Base-by-base conservation (phyloP, 2,888 invertebrate species). In the Scrobipalpa atriplicella region DNA sequence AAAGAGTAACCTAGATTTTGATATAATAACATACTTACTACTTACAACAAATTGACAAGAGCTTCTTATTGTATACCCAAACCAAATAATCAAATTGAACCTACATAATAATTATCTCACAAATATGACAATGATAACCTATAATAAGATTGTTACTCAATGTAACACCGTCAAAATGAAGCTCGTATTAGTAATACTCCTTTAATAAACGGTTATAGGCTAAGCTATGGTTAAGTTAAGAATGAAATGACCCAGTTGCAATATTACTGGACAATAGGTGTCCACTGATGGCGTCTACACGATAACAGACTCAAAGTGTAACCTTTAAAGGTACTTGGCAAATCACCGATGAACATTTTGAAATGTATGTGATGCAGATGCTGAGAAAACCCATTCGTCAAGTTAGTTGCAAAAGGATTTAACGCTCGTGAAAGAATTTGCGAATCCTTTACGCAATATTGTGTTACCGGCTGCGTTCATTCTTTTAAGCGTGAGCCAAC, bases 181-280 rank as follows among this genome's bases (percentile, higher is more conserved):
- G 6, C 9, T n/a, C 47, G 16, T 5, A 56, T 21, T 29, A 56
- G 13, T 56, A 56, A 56, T 6, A 56, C 21, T 3, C 52, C 16
- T 38, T 18, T 19, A 21, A 29, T 47, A 16, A 21, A 47, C 47
- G n/a, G 47, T 21, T 13, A 56, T 8, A 18, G 19, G 13, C 8
- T 52, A 52, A 19, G 19, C 19, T 21, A 21, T 52, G 52, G 52
- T 13, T 10, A 21, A 52, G 10, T 11, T 29, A 2, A 47, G 47
- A 47, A 16, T 56, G 54, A 56, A 21, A 13, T 56, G 54, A 21
- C 54, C 54, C 29, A 21, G 54, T 21, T 21, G 8, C 10, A 13
- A 13, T 11, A 11, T n/a, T n/a, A 13, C 29, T 21, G 54, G 54
- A 56, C 54, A 56, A 56, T 56, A 56, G 54, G 21, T 29, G 54